A percentile compares a stretch with the other conserved stretches of the same genome.
Conservation (phyloP, 1,140 invertebrate genomes). For the Microplitis demolitor region DNA sequence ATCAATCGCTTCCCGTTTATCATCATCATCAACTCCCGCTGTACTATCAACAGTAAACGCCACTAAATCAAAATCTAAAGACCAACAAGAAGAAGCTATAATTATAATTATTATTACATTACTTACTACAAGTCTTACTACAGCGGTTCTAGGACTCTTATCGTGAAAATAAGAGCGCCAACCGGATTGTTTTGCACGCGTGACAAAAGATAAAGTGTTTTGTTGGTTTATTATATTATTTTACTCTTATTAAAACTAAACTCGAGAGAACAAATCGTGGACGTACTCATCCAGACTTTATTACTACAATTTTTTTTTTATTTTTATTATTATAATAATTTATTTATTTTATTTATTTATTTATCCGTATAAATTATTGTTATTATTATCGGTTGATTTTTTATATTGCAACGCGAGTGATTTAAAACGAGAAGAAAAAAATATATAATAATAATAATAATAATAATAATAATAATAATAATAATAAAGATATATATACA, state of each 20-base stretch:
- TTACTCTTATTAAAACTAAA: not conserved
- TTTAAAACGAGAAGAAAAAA: not conserved
- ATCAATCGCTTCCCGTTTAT: no score
- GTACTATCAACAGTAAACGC: no score
- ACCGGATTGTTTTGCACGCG: conserved; percentile 19
- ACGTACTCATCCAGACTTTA: not conserved
- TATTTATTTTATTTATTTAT: not conserved
- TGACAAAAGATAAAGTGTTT: conserved; percentile 15
- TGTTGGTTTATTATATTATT: not conserved
- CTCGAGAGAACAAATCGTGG: not conserved
- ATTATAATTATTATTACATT: not conserved
- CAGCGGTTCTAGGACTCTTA: not conserved
- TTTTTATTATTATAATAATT: not conserved
- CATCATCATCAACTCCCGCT: no score
- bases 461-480: no score
- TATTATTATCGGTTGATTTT: not conserved
- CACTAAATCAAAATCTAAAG: no score
- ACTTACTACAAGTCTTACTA: not conserved
- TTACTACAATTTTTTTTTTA: not conserved
- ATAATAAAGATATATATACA: not conserved
- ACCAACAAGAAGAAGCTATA: no score
- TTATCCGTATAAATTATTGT: not conserved
- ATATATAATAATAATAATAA: no score
- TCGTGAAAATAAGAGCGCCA: conserved; percentile 12
- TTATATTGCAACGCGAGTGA: not conserved